A percentile compares a stretch with the other conserved stretches of the same genome.
Conservation (phyloP, 2,888 invertebrate species). For the Hypena proboscidalis region DNA sequence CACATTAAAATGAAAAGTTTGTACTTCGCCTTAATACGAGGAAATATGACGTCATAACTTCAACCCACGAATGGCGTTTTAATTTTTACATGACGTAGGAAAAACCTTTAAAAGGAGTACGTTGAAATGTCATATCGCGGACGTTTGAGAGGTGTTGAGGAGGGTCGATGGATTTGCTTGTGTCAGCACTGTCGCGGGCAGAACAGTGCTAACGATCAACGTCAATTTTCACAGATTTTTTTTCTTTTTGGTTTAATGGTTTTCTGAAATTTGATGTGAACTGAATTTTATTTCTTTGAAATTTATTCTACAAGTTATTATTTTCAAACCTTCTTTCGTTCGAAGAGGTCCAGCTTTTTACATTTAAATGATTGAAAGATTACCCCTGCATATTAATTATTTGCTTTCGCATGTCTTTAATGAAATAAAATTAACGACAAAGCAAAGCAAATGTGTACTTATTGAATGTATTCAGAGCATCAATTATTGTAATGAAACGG, state of each 20-base stretch:
- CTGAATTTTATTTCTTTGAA: conserved; percentile 8
- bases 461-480: no score
- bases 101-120: conserved; percentile 12
- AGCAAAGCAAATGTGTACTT: no score
- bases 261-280: conserved; percentile 15
- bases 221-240: conserved; percentile 38
- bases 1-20: conserved; percentile 19
- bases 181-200: conserved; percentile 69
- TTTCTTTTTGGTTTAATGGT: conserved; percentile 39
- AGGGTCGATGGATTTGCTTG: conserved; percentile 62
- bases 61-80: conserved; percentile 4
- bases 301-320: neutral
- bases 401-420: no score
- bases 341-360: no score
- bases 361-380: no score
- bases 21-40: conserved; percentile 7
- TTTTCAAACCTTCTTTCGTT: no score
- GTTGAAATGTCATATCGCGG: conserved; percentile 31
- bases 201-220: conserved; percentile 57
- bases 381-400: no score
- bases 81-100: conserved; percentile 12
- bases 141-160: conserved; percentile 39
- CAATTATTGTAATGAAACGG: neutral
- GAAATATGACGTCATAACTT: conserved; percentile 11
- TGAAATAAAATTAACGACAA: no score